phyloP scores from a whole-genome alignment of 2,797 vertebrate species.

The Hybognathus amarus region DNA sequence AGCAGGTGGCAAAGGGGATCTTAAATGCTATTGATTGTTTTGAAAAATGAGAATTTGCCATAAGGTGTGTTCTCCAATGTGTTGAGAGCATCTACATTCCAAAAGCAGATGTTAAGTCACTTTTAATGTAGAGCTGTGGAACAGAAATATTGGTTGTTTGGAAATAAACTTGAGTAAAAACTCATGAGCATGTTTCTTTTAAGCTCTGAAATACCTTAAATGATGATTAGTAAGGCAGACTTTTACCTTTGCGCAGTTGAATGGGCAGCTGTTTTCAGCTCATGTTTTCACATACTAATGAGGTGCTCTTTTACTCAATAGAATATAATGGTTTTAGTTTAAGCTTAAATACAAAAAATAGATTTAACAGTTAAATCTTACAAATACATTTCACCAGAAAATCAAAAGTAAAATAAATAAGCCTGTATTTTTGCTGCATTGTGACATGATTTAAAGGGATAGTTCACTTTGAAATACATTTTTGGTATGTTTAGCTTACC shows the following conservation, averaged over 20 bases:
- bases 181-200: background rate
- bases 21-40: conserved; percentile 43
- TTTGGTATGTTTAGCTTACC: too few species aligned
- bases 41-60: conserved; percentile 39
- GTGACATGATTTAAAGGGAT: background rate
- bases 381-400: background rate
- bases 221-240: background rate
- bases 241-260: conserved; percentile 9
- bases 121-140: conserved; percentile 21
- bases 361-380: background rate
- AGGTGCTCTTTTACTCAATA: background rate
- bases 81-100: conserved; percentile 1
- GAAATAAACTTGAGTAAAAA: conserved; percentile 14
- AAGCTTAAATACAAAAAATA: background rate
- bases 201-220: background rate
- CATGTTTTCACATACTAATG: background rate
- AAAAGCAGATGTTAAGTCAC: conserved; percentile 42
- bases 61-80: conserved; percentile 26
- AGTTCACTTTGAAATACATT: too few species aligned
- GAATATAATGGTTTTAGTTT: background rate
- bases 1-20: conserved; percentile 33
- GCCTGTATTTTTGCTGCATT: background rate
- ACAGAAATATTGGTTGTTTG: background rate
- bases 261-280: background rate
- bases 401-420: background rate